Evolutionary conservation across 2,888 invertebrate species (phyloP).

Genomic region (Trypoxylon attenuatum): DNA sequence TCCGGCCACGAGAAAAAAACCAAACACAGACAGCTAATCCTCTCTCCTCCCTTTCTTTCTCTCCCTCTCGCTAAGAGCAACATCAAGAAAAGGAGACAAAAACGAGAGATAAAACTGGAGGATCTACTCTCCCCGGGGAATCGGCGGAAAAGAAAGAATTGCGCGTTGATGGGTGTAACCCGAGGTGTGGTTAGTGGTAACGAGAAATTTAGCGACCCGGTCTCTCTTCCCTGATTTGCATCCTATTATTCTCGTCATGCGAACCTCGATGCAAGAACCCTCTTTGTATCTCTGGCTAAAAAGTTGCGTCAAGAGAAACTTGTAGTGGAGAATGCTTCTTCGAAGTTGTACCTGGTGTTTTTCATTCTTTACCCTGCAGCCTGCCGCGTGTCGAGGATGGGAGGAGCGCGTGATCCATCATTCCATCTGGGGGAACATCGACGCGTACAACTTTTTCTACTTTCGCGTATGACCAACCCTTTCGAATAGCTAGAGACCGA

Average conservation of each 20-base stretch:
- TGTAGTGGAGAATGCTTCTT: background rate
- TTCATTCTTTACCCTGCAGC: background rate
- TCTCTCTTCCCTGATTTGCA: too few relatives aligned
- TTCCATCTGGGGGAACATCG: background rate
- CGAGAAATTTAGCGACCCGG: background rate
- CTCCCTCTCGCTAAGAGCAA: background rate
- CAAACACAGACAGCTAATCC: background rate
- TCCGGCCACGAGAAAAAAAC: constrained; percentile 12
- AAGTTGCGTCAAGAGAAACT: background rate
- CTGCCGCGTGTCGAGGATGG: background rate
- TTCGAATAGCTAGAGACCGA: background rate
- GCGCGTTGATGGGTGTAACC: constrained; percentile 22
- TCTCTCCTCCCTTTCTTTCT: background rate
- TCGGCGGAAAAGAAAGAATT: constrained; percentile 6
- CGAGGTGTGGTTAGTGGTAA: constrained; percentile 12
- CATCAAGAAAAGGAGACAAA: background rate
- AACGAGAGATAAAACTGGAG: constrained; percentile 19
- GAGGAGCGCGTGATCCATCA: background rate
- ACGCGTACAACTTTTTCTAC: background rate
- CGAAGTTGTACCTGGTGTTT: background rate
- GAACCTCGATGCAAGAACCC: constrained; percentile 28
- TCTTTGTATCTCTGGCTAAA: background rate
- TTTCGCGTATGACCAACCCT: background rate
- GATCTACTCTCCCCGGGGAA: constrained; percentile 18
- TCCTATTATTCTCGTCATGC: too few relatives aligned